phyloP scores from a whole-genome alignment of 2,797 vertebrate species.

The Aphelocoma californica region DNA sequence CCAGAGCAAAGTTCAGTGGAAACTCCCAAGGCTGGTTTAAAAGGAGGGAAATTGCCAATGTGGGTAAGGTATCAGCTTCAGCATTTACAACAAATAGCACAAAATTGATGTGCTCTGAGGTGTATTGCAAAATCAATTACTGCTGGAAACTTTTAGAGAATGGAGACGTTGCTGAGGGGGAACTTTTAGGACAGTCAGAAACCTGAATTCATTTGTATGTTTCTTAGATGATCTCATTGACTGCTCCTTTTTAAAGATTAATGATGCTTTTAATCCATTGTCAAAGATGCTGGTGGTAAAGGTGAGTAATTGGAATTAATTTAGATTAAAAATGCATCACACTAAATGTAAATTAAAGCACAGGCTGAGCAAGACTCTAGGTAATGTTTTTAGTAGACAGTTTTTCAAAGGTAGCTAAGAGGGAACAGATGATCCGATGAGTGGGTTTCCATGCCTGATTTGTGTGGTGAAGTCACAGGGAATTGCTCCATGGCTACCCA shows the following conservation, averaged over 20 bases:
- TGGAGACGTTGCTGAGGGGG: neutral
- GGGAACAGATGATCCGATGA: neutral
- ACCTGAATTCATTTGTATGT: neutral
- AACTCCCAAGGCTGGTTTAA: neutral
- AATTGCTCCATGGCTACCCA: neutral
- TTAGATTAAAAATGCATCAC: neutral
- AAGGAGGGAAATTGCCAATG: neutral
- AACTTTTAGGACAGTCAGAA: slow-evolving; percentile 15
- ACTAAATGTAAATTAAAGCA: neutral
- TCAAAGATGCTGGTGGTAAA: neutral
- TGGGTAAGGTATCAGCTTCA: neutral
- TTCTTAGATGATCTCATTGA: neutral
- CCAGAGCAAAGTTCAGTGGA: neutral
- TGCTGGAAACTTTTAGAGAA: slow-evolving; percentile 3
- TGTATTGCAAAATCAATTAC: slow-evolving; percentile 39
- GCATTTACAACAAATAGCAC: slow-evolving; percentile 3
- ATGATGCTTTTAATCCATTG: neutral
- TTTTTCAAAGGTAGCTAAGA: neutral
- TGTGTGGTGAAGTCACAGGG: neutral
- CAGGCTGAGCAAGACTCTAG: neutral
- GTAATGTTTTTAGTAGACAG: neutral
- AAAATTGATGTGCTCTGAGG: neutral
- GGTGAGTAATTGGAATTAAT: neutral
- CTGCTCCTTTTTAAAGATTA: neutral
- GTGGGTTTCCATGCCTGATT: neutral